phyloP scores from a whole-genome alignment of 1,140 invertebrate genomes.

The Maniola jurtina region DNA sequence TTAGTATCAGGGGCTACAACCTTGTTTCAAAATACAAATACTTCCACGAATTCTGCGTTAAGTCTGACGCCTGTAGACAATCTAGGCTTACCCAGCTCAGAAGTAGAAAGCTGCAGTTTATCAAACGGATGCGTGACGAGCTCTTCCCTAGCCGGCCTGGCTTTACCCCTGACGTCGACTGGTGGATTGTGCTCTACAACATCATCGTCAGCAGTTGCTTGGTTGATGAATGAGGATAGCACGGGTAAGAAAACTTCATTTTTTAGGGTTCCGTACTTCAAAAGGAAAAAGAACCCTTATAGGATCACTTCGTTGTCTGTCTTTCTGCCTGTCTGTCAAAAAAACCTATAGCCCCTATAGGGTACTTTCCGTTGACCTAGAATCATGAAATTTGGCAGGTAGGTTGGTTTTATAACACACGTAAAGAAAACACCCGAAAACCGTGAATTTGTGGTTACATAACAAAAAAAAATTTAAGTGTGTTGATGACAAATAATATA shows the following conservation, averaged over 20 bases:
- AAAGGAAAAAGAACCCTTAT: too few relatives aligned
- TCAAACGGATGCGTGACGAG: slow-evolving; percentile 64
- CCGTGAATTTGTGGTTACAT: too few relatives aligned
- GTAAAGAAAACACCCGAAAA: too few relatives aligned
- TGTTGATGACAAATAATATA: too few relatives aligned
- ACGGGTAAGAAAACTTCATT: slow-evolving; percentile 45
- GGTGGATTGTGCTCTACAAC: slow-evolving; percentile 66
- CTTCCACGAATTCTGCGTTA: slow-evolving; percentile 46
- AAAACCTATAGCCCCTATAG: too few relatives aligned
- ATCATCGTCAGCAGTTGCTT: slow-evolving; percentile 67
- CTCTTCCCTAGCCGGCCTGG: slow-evolving; percentile 51
- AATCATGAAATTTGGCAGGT: too few relatives aligned
- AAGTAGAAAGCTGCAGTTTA: slow-evolving; percentile 57
- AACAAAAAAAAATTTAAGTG: too few relatives aligned
- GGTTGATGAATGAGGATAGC: slow-evolving; percentile 77
- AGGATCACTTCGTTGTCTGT: too few relatives aligned
- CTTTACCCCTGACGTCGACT: slow-evolving; percentile 60
- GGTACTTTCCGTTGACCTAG: too few relatives aligned
- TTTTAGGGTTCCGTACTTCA: too few relatives aligned
- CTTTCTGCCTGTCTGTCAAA: too few relatives aligned
- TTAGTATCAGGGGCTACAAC: slow-evolving; percentile 68
- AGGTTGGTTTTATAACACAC: too few relatives aligned
- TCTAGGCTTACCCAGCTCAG: slow-evolving; percentile 54
- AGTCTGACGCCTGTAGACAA: slow-evolving; percentile 55
- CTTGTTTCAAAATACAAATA: slow-evolving; percentile 60